These are phyloP conservation scores for Galagoides demidoff DNA, from an alignment of 2,797 vertebrate genomes.

Conservation along the genomic window DNA sequence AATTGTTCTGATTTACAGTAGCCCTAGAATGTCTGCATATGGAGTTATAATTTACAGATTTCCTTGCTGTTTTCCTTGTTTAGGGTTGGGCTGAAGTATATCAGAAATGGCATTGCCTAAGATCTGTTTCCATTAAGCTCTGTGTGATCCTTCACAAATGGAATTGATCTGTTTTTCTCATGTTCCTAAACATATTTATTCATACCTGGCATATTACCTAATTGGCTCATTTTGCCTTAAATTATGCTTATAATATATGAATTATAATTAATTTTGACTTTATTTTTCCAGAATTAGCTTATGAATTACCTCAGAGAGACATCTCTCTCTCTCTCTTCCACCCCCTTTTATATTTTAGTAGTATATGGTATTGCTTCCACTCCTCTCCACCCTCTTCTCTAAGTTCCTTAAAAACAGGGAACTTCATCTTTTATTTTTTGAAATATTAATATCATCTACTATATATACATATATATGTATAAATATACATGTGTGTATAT, in stretches of 20 bases:
- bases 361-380: not conserved
- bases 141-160: not conserved
- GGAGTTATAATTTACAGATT: not conserved
- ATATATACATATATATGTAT: no score
- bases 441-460: not conserved
- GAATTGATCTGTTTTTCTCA: slow-evolving; percentile 4
- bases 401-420: not conserved
- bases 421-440: not conserved
- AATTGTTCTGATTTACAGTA: not conserved
- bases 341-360: not conserved
- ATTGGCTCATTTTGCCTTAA: not conserved
- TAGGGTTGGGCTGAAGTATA: not conserved
- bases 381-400: not conserved
- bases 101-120: not conserved
- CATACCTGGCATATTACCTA: not conserved
- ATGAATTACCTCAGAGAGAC: not conserved
- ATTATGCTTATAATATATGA: not conserved
- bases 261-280: not conserved
- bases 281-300: not conserved
- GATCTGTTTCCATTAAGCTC: not conserved
- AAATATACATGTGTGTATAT: not conserved
- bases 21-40: not conserved
- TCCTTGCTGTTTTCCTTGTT: not conserved
- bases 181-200: not conserved
- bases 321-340: not conserved